A percentile compares a stretch with the other conserved stretches of the same genome.
Conservation (phyloP, 2,888 invertebrate species). For the Campoplex nolae region DNA sequence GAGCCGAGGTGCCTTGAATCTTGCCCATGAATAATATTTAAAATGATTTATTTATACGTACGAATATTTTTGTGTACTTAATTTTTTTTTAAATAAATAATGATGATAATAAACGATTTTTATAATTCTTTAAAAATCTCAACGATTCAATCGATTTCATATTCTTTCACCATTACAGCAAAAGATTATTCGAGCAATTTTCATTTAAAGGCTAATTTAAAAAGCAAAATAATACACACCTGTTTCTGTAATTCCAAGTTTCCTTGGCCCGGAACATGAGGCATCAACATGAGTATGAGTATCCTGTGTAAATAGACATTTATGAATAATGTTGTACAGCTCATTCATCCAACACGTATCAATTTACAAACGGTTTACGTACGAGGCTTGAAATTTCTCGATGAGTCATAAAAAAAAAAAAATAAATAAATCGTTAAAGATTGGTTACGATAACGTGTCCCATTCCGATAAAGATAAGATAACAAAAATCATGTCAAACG, state of each 20-base stretch:
- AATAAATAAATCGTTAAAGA: constrained; percentile 37
- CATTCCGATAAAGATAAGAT: constrained; percentile 76
- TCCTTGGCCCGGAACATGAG: not conserved
- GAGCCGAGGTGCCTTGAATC: constrained; percentile 80
- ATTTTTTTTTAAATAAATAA: constrained; percentile 63
- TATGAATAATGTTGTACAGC: constrained; percentile 53
- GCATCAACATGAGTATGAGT: not conserved
- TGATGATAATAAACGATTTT: constrained; percentile 43
- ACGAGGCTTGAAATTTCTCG: constrained; percentile 32
- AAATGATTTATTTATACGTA: constrained; percentile 79
- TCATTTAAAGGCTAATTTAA: not conserved
- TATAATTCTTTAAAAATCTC: constrained; percentile 6
- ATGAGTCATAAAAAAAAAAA: constrained; percentile 25
- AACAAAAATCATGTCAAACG: constrained; percentile 61
- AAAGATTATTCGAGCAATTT: not conserved
- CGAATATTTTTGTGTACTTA: constrained; percentile 75
- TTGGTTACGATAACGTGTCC: constrained; percentile 63
- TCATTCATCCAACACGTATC: constrained; percentile 41
- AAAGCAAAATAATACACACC: not conserved
- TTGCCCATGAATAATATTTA: constrained; percentile 80
- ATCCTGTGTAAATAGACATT: not conserved
- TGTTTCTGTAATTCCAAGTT: not conserved
- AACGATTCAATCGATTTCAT: not conserved
- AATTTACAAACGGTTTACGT: constrained; percentile 46
- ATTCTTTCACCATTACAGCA: not conserved